These are phyloP conservation scores for Corythucha ciliata DNA, from an alignment of 2,888 invertebrate genomes.

Conservation along the genomic window DNA sequence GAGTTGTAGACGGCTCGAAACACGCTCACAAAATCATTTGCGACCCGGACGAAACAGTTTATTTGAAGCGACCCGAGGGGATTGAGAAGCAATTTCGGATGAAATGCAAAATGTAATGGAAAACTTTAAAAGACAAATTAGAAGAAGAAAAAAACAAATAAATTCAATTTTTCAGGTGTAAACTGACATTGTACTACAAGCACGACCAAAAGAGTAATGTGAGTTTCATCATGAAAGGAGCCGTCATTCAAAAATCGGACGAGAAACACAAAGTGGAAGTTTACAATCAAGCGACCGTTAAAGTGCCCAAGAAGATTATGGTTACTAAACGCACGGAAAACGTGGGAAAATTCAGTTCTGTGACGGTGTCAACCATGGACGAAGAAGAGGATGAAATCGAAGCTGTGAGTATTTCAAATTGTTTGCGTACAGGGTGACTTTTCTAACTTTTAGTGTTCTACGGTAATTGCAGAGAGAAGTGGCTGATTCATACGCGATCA, in stretches of 20 bases:
- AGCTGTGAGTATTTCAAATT: slow-evolving; percentile 55
- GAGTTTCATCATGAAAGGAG: slow-evolving; percentile 79
- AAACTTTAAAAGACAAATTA: too few species aligned
- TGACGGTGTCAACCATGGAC: slow-evolving; percentile 98
- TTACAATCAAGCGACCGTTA: slow-evolving; percentile 65
- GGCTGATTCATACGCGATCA: slow-evolving; percentile 97
- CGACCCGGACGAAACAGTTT: slow-evolving; percentile 80
- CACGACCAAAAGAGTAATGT: slow-evolving; percentile 71
- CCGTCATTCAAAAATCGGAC: slow-evolving; percentile 57
- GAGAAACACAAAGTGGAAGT: slow-evolving; percentile 66
- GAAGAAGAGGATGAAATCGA: slow-evolving; percentile 99
- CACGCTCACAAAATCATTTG: slow-evolving; percentile 93
- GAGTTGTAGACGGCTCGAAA: slow-evolving; percentile 88
- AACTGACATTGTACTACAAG: slow-evolving; percentile 83
- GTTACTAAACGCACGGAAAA: slow-evolving; percentile 97
- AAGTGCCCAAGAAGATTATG: slow-evolving; percentile 84
- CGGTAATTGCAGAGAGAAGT: slow-evolving; percentile 78
- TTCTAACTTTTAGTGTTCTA: slow-evolving; percentile 22
- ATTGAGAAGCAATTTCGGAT: slow-evolving; percentile 85
- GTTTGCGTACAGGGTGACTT: slow-evolving; percentile 1
- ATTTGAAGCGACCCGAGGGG: slow-evolving; percentile 77
- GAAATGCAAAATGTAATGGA: slow-evolving; percentile 77
- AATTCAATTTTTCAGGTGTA: slow-evolving; percentile 51
- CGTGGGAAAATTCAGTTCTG: slow-evolving; percentile 99
- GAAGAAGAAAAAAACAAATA: neutral